A percentile compares a stretch with the other conserved stretches of the same genome.
phyloP scores from a whole-genome alignment of 2,797 vertebrate species.

The Enteromius viviparus region DNA sequence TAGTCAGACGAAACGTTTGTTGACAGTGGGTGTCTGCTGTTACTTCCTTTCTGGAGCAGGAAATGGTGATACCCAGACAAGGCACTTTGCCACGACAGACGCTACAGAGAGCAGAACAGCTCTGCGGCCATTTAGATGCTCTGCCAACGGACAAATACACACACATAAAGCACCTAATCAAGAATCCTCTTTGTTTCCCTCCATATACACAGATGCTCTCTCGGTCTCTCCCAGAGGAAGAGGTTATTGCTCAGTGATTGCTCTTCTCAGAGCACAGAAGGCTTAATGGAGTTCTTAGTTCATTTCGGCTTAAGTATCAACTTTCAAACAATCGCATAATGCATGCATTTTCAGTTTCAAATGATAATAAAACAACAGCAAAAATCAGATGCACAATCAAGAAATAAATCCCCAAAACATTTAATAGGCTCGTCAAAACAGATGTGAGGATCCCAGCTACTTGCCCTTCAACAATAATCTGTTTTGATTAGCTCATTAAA shows the following conservation, averaged over 20 bases:
- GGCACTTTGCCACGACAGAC: conserved; percentile 33
- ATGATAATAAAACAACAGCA: background rate
- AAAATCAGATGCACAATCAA: background rate
- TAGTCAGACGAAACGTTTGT: conserved; percentile 35
- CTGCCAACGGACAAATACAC: conserved; percentile 18
- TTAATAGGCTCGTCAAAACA: background rate
- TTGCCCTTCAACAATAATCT: background rate
- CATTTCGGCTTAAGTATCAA: conserved; percentile 6
- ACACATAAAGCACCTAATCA: conserved; percentile 16
- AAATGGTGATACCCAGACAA: conserved; percentile 33
- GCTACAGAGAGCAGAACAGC: conserved; percentile 18
- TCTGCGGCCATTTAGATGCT: conserved; percentile 29
- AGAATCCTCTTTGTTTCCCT: conserved; percentile 16
- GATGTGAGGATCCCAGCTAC: background rate
- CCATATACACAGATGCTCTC: conserved; percentile 16
- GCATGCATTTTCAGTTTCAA: background rate
- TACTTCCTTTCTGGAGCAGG: conserved; percentile 42
- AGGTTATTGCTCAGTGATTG: conserved; percentile 11
- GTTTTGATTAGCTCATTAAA: background rate
- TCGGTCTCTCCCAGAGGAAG: conserved; percentile 15
- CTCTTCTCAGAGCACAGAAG: conserved; percentile 10
- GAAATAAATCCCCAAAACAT: background rate
- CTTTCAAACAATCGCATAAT: background rate
- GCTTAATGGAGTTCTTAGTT: conserved; percentile 1
- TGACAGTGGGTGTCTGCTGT: conserved; percentile 26